Evolutionary conservation across 2,888 invertebrate species (phyloP).

Genomic region (Gnatocerus cornutus): DNA sequence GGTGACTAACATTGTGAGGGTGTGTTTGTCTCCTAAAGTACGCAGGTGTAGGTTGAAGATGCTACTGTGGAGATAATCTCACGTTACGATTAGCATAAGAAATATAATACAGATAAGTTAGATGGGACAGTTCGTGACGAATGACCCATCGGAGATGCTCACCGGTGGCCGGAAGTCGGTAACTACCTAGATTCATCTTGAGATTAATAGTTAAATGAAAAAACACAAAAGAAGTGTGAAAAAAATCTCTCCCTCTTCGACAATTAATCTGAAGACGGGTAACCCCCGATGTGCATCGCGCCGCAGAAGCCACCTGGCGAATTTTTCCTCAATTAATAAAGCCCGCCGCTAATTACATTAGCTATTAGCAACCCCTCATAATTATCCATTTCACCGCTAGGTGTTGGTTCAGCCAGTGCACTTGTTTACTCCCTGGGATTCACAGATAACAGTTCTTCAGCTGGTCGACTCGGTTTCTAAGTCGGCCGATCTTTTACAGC

Average conservation of each 20-base stretch:
- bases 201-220: slow-evolving; percentile 4
- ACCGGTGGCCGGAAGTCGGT: slow-evolving; percentile 57
- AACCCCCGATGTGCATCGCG: slow-evolving; percentile 12
- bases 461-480: slow-evolving; percentile 62
- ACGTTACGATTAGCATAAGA: slow-evolving; percentile 60
- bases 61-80: slow-evolving; percentile 61
- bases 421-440: slow-evolving; percentile 64
- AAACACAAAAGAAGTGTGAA: not conserved
- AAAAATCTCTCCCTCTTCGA: not conserved
- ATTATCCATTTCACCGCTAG: slow-evolving; percentile 66
- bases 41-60: slow-evolving; percentile 52
- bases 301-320: slow-evolving; percentile 63
- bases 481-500: slow-evolving; percentile 69
- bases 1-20: slow-evolving; percentile 38
- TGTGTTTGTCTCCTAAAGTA: slow-evolving; percentile 19
- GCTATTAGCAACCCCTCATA: slow-evolving; percentile 68
- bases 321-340: slow-evolving; percentile 68
- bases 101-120: slow-evolving; percentile 51
- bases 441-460: slow-evolving; percentile 56
- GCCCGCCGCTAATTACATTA: slow-evolving; percentile 67
- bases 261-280: not conserved
- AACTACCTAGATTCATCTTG: slow-evolving; percentile 1
- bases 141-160: slow-evolving; percentile 37
- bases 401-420: slow-evolving; percentile 60
- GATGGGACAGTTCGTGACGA: slow-evolving; percentile 41